phyloP scores from a whole-genome alignment of 2,888 invertebrate genomes.

The Herminia tarsipennalis region DNA sequence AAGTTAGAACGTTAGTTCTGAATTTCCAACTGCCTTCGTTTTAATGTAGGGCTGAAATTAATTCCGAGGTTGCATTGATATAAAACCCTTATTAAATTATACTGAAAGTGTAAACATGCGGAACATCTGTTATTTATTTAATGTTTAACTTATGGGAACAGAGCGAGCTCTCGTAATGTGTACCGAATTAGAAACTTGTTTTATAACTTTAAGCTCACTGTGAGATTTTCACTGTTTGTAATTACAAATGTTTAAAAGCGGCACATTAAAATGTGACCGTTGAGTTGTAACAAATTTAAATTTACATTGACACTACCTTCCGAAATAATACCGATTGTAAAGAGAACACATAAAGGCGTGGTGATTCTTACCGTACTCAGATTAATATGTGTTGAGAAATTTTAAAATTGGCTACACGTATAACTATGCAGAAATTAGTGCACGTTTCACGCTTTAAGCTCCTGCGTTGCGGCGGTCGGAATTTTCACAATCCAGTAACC shows the following conservation, averaged over 20 bases:
- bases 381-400: no score
- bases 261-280: no score
- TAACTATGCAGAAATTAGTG: no score
- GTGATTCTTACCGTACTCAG: no score
- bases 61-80: slow-evolving; percentile 42
- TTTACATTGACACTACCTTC: no score
- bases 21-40: slow-evolving; percentile 37
- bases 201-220: slow-evolving; percentile 7
- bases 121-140: slow-evolving; percentile 41
- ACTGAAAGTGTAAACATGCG: slow-evolving; percentile 40
- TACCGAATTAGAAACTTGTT: slow-evolving; percentile 30
- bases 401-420: no score
- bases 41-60: slow-evolving; percentile 38
- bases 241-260: slow-evolving; percentile 24
- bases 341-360: no score
- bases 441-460: no score
- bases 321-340: no score
- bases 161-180: slow-evolving; percentile 25
- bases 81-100: slow-evolving; percentile 48
- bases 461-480: no score
- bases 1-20: slow-evolving; percentile 16
- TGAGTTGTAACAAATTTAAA: no score
- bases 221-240: slow-evolving; percentile 13
- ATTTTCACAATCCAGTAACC: no score
- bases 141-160: slow-evolving; percentile 33